Base-by-base conservation (phyloP, 2,888 invertebrate genomes). In the Parascotia fuliginaria region DNA sequence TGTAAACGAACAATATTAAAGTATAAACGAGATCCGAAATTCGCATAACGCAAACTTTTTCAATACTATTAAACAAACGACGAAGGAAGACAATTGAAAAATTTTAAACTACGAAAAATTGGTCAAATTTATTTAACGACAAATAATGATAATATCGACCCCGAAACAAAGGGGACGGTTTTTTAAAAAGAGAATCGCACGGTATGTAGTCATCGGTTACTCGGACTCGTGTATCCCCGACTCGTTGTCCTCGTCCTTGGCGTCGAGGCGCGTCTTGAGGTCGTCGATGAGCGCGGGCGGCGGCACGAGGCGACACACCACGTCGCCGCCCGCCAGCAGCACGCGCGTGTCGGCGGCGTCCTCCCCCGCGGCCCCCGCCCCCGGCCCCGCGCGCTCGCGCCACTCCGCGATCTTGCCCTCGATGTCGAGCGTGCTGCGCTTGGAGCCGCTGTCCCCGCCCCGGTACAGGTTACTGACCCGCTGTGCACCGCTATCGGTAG, bases 381-480 rank as follows among this genome's bases (percentile, higher is more conserved):
- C 31, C 7, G 65, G 65, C 32, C 40, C 68, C 69, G 70, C 72
- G 45, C 87, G 81, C 44, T 75, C 78, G 69, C 89, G 85, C 90
- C 89, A 89, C 84, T 86, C 85, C 55, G 87, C 90, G 53, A 91
- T 87, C 87, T 90, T 91, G 66, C 90, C 91, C 81, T 92, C 91
- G 87, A 92, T 87, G 87, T 92, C 91, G 62, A 92, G 86, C 69
- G 91, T 92, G 81, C 88, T 89, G 73, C 90, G 89, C 79, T 90
- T 91, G 55, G 89, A 90, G 32, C 88, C 91, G 72, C 91, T 89
- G 70, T 71, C 49, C 49, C 55, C 56, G 61, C 42, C 28, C 16
- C 47, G 28, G 31, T 40, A 22, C 16, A 39, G 44, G 38, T 51
- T 49, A 63, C 48, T 55, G 49, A 34, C 14, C 3, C 1, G 3